These are phyloP conservation scores for Lanistes nyassanus DNA, from an alignment of 1,140 invertebrate species.

Conservation along the genomic window DNA sequence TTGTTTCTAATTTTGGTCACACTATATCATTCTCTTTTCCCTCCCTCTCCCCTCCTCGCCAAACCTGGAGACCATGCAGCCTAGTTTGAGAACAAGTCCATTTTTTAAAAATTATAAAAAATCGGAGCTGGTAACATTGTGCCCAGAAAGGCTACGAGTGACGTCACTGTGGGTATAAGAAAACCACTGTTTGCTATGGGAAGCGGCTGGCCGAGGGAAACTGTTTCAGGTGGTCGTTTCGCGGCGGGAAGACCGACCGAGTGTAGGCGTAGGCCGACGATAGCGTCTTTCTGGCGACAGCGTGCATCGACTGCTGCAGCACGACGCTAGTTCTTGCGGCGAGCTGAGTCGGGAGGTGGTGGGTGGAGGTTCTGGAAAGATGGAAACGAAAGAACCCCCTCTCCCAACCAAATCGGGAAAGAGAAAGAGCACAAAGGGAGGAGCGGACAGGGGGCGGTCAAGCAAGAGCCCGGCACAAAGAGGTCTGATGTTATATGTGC, in stretches of 20 bases:
- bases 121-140: too few relatives aligned
- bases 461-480: constrained; percentile 1
- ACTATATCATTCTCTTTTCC: too few relatives aligned
- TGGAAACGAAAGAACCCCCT: background rate
- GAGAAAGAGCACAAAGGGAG: constrained; percentile 2
- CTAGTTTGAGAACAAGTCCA: too few relatives aligned
- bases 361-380: constrained; percentile 9
- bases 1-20: too few relatives aligned
- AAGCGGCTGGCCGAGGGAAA: background rate
- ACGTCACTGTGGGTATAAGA: background rate
- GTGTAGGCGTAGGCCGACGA: background rate
- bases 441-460: background rate
- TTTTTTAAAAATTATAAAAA: too few relatives aligned
- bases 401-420: background rate
- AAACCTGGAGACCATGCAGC: too few relatives aligned
- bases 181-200: background rate
- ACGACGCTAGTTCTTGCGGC: background rate
- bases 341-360: background rate
- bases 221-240: background rate
- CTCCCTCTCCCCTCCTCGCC: too few relatives aligned
- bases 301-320: background rate
- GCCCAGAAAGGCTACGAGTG: background rate
- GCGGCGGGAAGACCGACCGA: background rate
- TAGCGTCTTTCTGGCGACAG: background rate
- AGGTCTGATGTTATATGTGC: too few relatives aligned